Evolutionary conservation across 1,140 invertebrate species (phyloP).

Genomic region (Drosophila elegans): DNA sequence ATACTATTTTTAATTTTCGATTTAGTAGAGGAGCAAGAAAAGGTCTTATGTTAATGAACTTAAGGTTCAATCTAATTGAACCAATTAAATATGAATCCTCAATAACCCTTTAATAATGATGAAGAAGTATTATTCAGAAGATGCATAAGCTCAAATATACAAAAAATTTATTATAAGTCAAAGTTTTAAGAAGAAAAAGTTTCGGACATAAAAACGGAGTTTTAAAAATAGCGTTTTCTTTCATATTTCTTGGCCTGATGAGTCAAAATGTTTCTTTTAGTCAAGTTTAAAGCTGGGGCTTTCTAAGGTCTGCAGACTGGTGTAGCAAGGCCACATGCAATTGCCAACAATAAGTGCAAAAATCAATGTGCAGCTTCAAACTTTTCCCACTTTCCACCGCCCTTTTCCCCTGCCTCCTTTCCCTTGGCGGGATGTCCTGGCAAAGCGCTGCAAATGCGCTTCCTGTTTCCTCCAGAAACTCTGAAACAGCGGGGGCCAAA

Average conservation of each 20-base stretch:
- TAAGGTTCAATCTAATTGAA: no score
- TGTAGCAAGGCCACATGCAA: constrained; percentile 2
- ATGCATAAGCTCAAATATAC: no score
- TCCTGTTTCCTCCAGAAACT: constrained; percentile 66
- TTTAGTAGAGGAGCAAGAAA: no score
- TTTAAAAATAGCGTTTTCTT: background rate
- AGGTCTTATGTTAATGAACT: no score
- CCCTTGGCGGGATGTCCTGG: constrained; percentile 20
- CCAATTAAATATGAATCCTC: no score
- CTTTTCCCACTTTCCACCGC: background rate
- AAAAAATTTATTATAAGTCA: no score
- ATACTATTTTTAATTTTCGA: no score
- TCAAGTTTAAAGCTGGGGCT: background rate
- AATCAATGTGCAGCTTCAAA: constrained; percentile 70
- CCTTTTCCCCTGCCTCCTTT: background rate
- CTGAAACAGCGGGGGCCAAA: background rate
- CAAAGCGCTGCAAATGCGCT: constrained; percentile 70
- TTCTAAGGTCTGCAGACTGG: background rate
- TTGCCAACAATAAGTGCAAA: constrained; percentile 68
- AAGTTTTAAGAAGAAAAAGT: no score
- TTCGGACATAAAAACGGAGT: background rate
- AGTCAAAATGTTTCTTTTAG: no score
- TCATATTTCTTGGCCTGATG: background rate
- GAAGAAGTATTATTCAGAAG: no score
- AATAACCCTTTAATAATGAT: no score